Conservation (phyloP, 2,888 invertebrate species). For the Thysanoteuthis rhombus region DNA sequence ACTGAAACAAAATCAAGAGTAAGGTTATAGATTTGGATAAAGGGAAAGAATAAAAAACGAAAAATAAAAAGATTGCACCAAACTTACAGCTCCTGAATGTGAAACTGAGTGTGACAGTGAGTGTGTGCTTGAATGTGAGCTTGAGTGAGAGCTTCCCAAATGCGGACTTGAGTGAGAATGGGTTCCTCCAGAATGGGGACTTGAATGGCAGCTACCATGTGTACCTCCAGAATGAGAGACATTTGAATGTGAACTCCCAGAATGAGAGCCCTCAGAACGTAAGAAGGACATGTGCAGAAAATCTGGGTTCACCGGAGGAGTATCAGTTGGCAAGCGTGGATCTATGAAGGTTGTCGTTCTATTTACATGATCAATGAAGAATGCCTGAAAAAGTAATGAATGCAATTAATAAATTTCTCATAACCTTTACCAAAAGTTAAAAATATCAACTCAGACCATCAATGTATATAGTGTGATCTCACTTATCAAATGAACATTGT, state of each 20-base stretch:
- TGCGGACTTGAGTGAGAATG: slow-evolving; percentile 27
- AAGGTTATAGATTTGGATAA: neutral
- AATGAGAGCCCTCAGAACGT: slow-evolving; percentile 35
- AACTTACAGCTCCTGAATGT: slow-evolving; percentile 29
- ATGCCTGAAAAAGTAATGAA: slow-evolving; percentile 70
- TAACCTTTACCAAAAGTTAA: neutral
- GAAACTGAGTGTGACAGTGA: neutral
- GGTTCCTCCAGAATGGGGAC: slow-evolving; percentile 25
- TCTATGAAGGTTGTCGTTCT: slow-evolving; percentile 96
- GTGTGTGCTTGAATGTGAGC: slow-evolving; percentile 13
- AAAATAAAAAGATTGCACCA: no score
- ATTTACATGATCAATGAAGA: slow-evolving; percentile 95
- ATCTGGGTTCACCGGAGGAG: slow-evolving; percentile 68
- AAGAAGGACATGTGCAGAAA: slow-evolving; percentile 57
- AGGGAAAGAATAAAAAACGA: neutral
- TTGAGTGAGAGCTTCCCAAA: slow-evolving; percentile 19
- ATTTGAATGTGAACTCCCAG: slow-evolving; percentile 34
- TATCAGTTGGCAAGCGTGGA: slow-evolving; percentile 90
- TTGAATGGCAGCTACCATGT: slow-evolving; percentile 24
- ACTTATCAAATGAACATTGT: no score
- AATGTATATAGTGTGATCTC: no score
- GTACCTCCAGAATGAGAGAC: slow-evolving; percentile 46
- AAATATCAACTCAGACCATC: neutral
- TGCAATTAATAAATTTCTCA: neutral
- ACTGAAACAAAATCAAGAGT: neutral